Conservation (phyloP, 2,113 vertebrate genomes). For the Callocephalon fimbriatum region DNA sequence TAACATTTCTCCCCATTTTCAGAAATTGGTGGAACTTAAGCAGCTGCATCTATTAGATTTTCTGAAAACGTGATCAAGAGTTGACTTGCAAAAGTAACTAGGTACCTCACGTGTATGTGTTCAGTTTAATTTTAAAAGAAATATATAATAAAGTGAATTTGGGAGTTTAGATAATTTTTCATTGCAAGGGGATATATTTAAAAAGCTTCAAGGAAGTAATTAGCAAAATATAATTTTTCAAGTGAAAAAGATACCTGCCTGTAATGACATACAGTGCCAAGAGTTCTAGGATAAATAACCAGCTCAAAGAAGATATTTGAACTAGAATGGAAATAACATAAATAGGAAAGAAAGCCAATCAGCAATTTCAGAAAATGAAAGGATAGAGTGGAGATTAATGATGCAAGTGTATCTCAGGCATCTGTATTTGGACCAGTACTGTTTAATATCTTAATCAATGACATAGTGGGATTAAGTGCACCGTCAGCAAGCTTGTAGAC, state of each 20-base stretch:
- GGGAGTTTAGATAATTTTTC: neutral
- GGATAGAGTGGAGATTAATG: neutral
- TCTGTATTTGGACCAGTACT: accelerated
- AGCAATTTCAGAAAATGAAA: neutral
- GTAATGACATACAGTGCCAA: neutral
- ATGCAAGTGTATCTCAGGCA: too few species aligned
- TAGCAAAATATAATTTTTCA: neutral
- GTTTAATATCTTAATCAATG: neutral
- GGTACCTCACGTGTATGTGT: neutral
- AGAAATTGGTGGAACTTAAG: neutral
- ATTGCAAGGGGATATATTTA: neutral
- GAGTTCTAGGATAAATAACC: neutral
- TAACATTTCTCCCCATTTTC: neutral
- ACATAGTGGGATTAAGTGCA: neutral
- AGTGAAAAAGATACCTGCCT: neutral
- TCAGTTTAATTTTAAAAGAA: neutral
- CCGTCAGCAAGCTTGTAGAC: neutral
- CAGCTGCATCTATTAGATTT: neutral
- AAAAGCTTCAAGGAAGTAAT: neutral
- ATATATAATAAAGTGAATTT: neutral
- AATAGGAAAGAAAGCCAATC: neutral
- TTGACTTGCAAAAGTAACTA: neutral
- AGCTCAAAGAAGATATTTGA: neutral
- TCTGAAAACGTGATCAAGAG: neutral
- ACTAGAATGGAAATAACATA: neutral